Conservation (phyloP, 2,797 vertebrate species). For the Protosalanx chinensis region DNA sequence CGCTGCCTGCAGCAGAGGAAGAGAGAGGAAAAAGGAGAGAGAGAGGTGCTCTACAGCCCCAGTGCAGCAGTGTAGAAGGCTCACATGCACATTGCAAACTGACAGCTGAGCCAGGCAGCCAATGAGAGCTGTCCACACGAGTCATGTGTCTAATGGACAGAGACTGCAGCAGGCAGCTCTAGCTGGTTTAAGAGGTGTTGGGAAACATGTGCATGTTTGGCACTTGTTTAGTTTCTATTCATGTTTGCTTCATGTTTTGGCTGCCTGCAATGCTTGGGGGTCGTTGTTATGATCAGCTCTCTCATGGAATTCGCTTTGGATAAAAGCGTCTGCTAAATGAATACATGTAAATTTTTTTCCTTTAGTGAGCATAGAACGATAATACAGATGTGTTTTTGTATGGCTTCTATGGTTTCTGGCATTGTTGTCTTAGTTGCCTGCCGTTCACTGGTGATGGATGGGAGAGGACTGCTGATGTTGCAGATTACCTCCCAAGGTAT, state of each 20-base stretch:
- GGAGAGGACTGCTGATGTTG: conserved; percentile 9
- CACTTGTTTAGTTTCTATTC: not conserved
- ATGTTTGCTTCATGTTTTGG: too few relatives aligned
- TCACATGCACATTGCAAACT: not conserved
- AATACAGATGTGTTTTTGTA: too few relatives aligned
- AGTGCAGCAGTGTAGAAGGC: too few relatives aligned
- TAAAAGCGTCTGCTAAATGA: too few relatives aligned
- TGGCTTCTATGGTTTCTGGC: not conserved
- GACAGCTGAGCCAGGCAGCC: not conserved
- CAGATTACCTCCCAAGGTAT: conserved; percentile 11
- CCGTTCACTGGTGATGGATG: not conserved
- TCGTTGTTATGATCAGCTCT: too few relatives aligned
- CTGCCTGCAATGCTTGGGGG: too few relatives aligned
- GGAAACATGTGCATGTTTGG: not conserved
- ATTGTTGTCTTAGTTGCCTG: not conserved
- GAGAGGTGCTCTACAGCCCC: not conserved
- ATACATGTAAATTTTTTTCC: too few relatives aligned
- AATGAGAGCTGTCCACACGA: not conserved
- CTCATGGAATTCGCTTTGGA: too few relatives aligned
- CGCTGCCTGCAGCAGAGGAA: not conserved
- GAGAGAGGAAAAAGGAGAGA: not conserved
- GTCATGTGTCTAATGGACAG: not conserved
- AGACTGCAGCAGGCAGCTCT: not conserved
- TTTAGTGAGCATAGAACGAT: too few relatives aligned
- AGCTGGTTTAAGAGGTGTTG: not conserved